These are phyloP conservation scores for Meiosimyza decipiens DNA, from an alignment of 2,888 invertebrate genomes.

Conservation along the genomic window DNA sequence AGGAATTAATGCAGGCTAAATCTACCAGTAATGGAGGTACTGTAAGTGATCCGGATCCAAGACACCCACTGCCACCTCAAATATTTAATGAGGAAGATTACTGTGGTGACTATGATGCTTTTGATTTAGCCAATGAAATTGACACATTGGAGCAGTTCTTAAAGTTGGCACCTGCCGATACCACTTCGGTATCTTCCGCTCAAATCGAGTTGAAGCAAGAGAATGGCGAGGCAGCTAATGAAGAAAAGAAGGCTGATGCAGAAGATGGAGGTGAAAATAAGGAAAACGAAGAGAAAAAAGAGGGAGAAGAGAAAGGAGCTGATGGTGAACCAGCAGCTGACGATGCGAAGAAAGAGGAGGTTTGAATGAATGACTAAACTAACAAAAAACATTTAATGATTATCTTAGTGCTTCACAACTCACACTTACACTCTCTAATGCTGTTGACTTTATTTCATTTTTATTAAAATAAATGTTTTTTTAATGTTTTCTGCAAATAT, in stretches of 20 bases:
- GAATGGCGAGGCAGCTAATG: slow-evolving; percentile 53
- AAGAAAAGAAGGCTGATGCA: slow-evolving; percentile 59
- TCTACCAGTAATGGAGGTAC: slow-evolving; percentile 80
- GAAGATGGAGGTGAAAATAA: slow-evolving; percentile 60
- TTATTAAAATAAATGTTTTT: slow-evolving; percentile 8
- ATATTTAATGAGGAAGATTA: slow-evolving; percentile 88
- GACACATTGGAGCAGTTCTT: slow-evolving; percentile 90
- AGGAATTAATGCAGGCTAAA: slow-evolving; percentile 92
- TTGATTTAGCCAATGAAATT: slow-evolving; percentile 90
- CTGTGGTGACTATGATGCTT: slow-evolving; percentile 94
- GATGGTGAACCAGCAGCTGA: slow-evolving; percentile 42
- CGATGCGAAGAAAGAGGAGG: slow-evolving; percentile 45
- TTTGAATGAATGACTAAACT: slow-evolving; percentile 38
- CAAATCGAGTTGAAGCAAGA: slow-evolving; percentile 66
- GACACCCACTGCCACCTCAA: slow-evolving; percentile 91
- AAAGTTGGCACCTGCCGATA: slow-evolving; percentile 75
- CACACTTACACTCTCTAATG: slow-evolving; percentile 24
- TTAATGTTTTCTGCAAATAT: slow-evolving; percentile 22
- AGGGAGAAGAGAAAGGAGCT: slow-evolving; percentile 41
- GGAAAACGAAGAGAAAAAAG: slow-evolving; percentile 51
- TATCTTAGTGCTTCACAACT: slow-evolving; percentile 28
- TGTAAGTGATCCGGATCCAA: slow-evolving; percentile 77
- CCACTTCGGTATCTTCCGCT: slow-evolving; percentile 66
- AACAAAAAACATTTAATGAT: slow-evolving; percentile 7
- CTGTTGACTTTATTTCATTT: slow-evolving; percentile 3